Evolutionary conservation across 1,140 invertebrate genomes (phyloP), one percentile per base, ranked within the genome.

Genomic region (Drosophila murphyi): DNA sequence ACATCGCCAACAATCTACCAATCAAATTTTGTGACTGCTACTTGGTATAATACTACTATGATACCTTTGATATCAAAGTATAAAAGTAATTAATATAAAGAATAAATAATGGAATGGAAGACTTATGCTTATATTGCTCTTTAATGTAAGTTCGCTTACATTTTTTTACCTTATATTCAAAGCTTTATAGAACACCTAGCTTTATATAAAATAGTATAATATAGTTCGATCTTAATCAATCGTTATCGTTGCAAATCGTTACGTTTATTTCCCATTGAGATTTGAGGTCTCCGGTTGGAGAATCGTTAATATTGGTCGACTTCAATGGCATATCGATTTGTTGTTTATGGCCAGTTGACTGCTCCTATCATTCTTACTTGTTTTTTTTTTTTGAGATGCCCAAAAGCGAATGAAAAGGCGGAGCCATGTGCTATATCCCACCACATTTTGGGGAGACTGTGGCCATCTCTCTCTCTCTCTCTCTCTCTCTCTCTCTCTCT

Each of bases 261-360:
- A 41, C 35, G 10, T 55, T n/a, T 34, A n/a, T 28, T 34, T 12
- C 31, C 45, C 48, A 45, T 52, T 47, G 62, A 59, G 8, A 31
- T 8, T 37, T 34, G 41, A 2, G 34, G 2, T 29, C 31, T 34
- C 5, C 28, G n/a, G 10, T 34, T 34, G 50, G 28, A 47, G 51
- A n/a, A 60, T 55, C 55, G 69, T 73, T 69, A 70, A 70, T 74
- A 62, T 74, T 59, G 57, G 50, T 45, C 28, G 69, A 43, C 41
- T 62, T 82, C 78, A 78, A 80, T 89, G 64, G 73, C 12, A 65
- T 88, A 88, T 88, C 80, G 83, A 88, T 88, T 85, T 82, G 68
- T 69, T 74, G 82, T 61, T 78, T 75, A 67, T 78, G 47, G 48
- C 56, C 57, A 52, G 63, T 63, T 68, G 50, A 54, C 41, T 56